These are phyloP conservation scores for Scaptomyza graminum DNA, from an alignment of 1,140 invertebrate species.

Conservation along the genomic window DNA sequence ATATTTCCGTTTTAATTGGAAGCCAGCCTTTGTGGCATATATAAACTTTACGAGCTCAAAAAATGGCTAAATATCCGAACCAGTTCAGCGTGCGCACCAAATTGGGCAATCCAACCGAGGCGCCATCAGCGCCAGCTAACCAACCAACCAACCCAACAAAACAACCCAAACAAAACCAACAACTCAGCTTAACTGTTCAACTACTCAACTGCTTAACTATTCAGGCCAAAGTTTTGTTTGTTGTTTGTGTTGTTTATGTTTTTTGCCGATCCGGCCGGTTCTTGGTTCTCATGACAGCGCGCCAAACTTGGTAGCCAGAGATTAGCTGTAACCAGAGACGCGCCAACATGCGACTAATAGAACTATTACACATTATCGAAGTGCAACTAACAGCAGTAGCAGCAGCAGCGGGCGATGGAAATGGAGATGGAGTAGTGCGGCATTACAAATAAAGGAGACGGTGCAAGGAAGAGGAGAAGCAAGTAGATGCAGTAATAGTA, in stretches of 20 bases:
- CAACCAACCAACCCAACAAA: too few species aligned
- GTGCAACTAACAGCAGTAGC: slow-evolving; percentile 10
- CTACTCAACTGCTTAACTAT: slow-evolving; percentile 59
- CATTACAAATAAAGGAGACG: not conserved
- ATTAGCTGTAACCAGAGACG: slow-evolving; percentile 74
- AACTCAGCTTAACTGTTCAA: slow-evolving; percentile 8
- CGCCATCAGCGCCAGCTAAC: slow-evolving; percentile 47
- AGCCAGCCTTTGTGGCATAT: slow-evolving; percentile 55
- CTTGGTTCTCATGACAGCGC: slow-evolving; percentile 66
- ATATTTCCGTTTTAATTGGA: slow-evolving; percentile 79
- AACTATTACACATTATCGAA: slow-evolving; percentile 78
- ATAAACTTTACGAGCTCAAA: slow-evolving; percentile 52
- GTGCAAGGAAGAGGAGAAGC: not conserved
- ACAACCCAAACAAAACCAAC: not conserved
- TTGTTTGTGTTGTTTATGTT: slow-evolving; percentile 29
- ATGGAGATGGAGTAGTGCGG: not conserved
- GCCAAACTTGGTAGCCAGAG: slow-evolving; percentile 77
- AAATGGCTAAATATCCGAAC: slow-evolving; percentile 27
- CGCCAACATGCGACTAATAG: slow-evolving; percentile 76
- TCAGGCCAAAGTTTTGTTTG: slow-evolving; percentile 68
- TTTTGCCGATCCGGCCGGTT: slow-evolving; percentile 58
- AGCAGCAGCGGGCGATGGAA: not conserved
- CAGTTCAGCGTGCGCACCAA: slow-evolving; percentile 65
- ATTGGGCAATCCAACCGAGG: slow-evolving; percentile 67
- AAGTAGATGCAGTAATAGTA: too few species aligned